Base-by-base conservation (phyloP, 2,888 invertebrate genomes). In the Stomorhina lunata region DNA sequence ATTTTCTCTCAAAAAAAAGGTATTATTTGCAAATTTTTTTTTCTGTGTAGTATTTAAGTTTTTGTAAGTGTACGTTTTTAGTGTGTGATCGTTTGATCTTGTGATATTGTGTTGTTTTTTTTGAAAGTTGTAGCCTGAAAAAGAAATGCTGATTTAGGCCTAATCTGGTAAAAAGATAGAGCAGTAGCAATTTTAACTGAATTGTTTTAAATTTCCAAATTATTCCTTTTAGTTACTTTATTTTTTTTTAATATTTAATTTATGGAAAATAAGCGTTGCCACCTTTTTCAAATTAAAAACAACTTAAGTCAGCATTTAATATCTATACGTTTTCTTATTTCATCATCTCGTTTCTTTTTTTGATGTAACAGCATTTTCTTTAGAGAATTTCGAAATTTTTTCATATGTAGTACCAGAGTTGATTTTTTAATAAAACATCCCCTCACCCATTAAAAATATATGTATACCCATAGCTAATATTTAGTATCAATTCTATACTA, bases 131-230 rank as follows among this genome's bases (percentile, higher is more conserved):
- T 72, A 71, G 17, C 27, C 34, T 75, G 37, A 50, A 48, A 9
- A 29, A 22, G 59, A 75, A 82, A 82, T 82, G 82, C 82, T 79
- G 79, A 76, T 82, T 82, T 79, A 75, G 50, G 50, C 53, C 40
- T 48, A 63, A 17, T 40, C 29, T 32, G 29, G 15, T 55, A 17
- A n/a, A 37, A n/a, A 37, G 3, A 5, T n/a, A 29, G 50, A 37
- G 75, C 75, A 79, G 82, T 73, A 71, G 79, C 79, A 82, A 53
- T 61, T 79, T 82, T 72, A 82, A 79, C 82, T 79, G 79, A 75
- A 63, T 48, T 63, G 1, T 6, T 2, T 12, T 27, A 65, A 65
- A 61, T 9, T 2, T 40, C 2, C 6, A 53, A 34, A 9, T 9
- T n/a, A 29, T 17, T 12, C 6, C n/a, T 22, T n/a, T 12, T 1